Conservation (phyloP, 2,888 invertebrate species). For the Trachelus stipa region DNA sequence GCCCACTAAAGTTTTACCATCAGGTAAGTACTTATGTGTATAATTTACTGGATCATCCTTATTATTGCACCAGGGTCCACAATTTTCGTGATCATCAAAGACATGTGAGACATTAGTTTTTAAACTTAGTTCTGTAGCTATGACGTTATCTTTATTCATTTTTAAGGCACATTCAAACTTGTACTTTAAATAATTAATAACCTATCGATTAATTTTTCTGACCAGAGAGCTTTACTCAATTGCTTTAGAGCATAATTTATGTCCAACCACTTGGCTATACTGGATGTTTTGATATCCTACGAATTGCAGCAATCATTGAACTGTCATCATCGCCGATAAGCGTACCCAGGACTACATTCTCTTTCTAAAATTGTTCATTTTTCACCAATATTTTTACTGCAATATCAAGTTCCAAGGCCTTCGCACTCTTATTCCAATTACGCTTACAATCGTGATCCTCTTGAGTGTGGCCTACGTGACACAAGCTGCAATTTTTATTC, state of each 20-base stretch:
- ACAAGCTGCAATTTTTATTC: constrained; percentile 2
- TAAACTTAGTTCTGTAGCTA: neutral
- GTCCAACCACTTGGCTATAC: constrained; percentile 31
- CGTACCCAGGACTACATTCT: constrained; percentile 24
- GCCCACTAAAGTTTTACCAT: constrained; percentile 2
- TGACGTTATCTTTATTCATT: neutral
- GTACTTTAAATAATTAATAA: neutral
- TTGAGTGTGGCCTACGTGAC: neutral
- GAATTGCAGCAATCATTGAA: constrained; percentile 32
- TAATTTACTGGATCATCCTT: constrained; percentile 13
- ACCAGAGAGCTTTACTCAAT: constrained; percentile 14
- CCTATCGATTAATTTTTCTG: neutral
- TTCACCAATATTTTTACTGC: neutral
- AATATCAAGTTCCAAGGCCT: neutral
- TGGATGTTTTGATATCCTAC: constrained; percentile 24
- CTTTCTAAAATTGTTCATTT: constrained; percentile 25
- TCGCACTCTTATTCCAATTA: neutral
- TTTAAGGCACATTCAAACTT: neutral
- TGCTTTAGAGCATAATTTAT: constrained; percentile 26
- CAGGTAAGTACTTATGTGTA: constrained; percentile 1
- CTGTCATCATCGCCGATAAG: constrained; percentile 35
- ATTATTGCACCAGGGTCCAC: constrained; percentile 17
- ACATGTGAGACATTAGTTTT: constrained; percentile 5
- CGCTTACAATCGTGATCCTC: neutral
- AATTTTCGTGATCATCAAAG: constrained; percentile 22